Evolutionary conservation across 1,140 invertebrate species (phyloP), one percentile per base, ranked within the genome.

Genomic region (Helicoverpa zea): DNA sequence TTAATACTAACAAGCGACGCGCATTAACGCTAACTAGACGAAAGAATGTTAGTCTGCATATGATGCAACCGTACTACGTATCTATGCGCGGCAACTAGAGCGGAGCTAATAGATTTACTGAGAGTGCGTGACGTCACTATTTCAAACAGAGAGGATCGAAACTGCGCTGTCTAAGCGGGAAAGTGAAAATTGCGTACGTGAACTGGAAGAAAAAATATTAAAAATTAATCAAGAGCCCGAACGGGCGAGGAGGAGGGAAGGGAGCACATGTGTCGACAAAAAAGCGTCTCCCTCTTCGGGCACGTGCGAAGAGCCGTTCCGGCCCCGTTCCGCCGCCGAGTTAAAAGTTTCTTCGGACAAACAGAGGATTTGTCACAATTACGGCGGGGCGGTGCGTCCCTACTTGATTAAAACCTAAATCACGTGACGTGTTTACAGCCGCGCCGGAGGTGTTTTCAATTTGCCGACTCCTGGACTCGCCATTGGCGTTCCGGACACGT

Each of bases 401-500:
- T 91, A 91, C 92, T 95, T 95, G 94, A 95, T 95, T 95, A 95
- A 95, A 95, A 94, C 92, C 94, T 95, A 95, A 95, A 95, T 94
- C 94, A 95, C 94, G 94, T 95, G 94, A 95, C 92, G 91, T 95
- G 94, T 95, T 95, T 95, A 95, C 94, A 94, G 94, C 90, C 88
- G 85, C 87, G 89, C 90, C 89, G 87, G 91, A 94, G 93, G 93
- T 94, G 93, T 94, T 94, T 94, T 94, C 92, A 94, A 94, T 94
- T 94, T 94, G 91, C 88, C 90, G 86, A 90, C 89, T 91, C 83
- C 88, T 90, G 84, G 89, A 88, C 79, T 86, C 82, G 89, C 90
- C 86, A 92, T 94, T 94, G 93, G 91, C 86, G 92, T 94, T 90
- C 92, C 88, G 91, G 88, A 92, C 92, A 94, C 92, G 92, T 93